phyloP scores from a whole-genome alignment of 92 coral and sea anemone species.

The Blastomussa wellsi region DNA sequence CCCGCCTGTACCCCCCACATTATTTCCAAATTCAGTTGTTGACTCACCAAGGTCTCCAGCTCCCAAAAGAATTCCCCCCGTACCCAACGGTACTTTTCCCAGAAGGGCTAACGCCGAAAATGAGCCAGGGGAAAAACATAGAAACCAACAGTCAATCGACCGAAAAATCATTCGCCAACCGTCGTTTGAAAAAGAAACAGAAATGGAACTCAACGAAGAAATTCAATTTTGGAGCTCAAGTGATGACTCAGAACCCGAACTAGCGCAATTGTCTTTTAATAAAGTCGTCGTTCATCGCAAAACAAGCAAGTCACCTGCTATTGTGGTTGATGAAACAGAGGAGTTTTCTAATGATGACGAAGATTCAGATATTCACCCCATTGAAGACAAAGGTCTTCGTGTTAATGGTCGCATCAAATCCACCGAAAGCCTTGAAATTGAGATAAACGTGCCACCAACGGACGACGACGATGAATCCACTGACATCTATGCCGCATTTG shows the following conservation, averaged over 20 bases:
- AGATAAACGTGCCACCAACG: not conserved
- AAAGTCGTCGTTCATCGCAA: not conserved
- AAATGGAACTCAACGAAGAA: conserved; percentile 7
- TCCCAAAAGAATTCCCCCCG: conserved; percentile 29
- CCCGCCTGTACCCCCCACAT: conserved; percentile 1
- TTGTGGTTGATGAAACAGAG: conserved; percentile 27
- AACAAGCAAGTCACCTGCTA: conserved; percentile 15
- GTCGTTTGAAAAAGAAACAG: conserved; percentile 19
- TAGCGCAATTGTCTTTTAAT: conserved; percentile 3
- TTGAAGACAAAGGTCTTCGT: not conserved
- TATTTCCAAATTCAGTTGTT: not conserved
- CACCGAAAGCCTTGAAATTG: conserved; percentile 33
- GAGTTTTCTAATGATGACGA: not conserved
- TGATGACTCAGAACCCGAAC: conserved; percentile 39
- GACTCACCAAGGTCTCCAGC: not conserved
- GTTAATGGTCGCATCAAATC: conserved; percentile 16
- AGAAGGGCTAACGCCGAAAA: not conserved
- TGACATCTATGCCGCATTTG: conserved; percentile 13
- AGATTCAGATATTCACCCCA: not conserved
- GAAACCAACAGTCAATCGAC: not conserved
- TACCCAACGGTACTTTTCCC: conserved; percentile 4
- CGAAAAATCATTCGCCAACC: conserved; percentile 20
- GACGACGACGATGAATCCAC: not conserved
- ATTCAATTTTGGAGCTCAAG: conserved; percentile 28
- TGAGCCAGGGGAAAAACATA: not conserved